These are phyloP conservation scores for Dicrurus megarhynchus DNA, from an alignment of 2,113 vertebrate genomes.

Conservation along the genomic window DNA sequence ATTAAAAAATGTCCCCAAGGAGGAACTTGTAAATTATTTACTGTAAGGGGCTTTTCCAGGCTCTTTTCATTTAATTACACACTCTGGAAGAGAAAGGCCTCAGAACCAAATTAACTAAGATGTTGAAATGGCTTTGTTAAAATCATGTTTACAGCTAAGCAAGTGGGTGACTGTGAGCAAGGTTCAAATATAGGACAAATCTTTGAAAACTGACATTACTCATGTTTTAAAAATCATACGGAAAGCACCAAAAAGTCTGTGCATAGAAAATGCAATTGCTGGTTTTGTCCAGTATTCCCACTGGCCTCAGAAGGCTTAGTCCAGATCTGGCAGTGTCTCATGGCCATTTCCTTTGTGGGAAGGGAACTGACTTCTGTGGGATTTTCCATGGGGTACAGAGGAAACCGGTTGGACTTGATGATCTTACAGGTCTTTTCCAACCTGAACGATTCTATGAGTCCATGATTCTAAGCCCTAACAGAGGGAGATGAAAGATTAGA, in stretches of 20 bases:
- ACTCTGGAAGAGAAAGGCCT: background rate
- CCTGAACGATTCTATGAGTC: background rate
- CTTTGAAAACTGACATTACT: background rate
- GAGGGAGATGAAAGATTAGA: background rate
- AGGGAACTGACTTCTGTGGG: background rate
- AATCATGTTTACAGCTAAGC: background rate
- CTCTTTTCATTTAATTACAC: conserved; percentile 52
- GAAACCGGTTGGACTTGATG: background rate
- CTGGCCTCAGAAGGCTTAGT: background rate
- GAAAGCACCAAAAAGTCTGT: background rate
- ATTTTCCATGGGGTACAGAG: background rate
- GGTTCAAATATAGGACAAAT: background rate
- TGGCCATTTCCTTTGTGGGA: background rate
- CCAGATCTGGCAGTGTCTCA: background rate
- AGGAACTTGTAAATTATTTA: conserved; percentile 62
- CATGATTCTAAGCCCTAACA: background rate
- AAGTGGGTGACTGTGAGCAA: background rate
- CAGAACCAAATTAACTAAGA: background rate
- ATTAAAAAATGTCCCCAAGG: conserved; percentile 61
- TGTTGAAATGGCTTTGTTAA: background rate
- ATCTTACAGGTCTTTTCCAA: background rate
- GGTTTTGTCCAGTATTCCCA: background rate
- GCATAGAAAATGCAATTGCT: background rate
- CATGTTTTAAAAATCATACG: background rate
- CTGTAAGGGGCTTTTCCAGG: conserved; percentile 54